Base-by-base conservation (phyloP, 2,888 invertebrate species). In the Athalia circularis region DNA sequence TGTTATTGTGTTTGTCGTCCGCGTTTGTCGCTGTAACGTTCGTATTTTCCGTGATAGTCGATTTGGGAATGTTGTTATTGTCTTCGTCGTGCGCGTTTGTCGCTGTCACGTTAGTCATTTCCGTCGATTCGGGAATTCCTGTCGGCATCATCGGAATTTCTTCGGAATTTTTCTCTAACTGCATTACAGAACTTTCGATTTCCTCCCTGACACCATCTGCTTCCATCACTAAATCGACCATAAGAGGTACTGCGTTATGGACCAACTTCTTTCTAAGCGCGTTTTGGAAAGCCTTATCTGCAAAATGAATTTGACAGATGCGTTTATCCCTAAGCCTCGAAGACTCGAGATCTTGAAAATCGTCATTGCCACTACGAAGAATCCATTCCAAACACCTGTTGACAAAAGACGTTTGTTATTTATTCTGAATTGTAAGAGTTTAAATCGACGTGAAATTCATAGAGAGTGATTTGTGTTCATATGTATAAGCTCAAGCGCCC, bases 301-400 rank as follows among this genome's bases (percentile, higher is more conserved):
- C 5, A 59, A 59, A 59, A 59, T 59, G 59, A n/a, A 59, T 5
- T 3, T 8, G n/a, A n/a, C 59, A 59, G n/a, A n/a, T 59, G 6
- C 59, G 8, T n/a, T n/a, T 59, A n/a, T 59, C 59, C 59, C 59
- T 59, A 6, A 59, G 59, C n/a, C 4, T 59, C n/a, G 59, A 59
- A 59, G 59, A 6, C n/a, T n/a, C 5, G 15, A 59, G 59, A n/a
- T 59, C 59, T n/a, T 59, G 59, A 59, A 59, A n/a, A 11, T 59
- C 59, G n/a, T 59, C 59, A 6, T 59, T 59, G 13, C 59, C 59
- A 6, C 59, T 59, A 15, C n/a, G 59, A 6, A 59, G 59, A 6
- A 59, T 59, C 59, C 59, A 59, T 59, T 59, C 59, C 59, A 59
- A 59, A n/a, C 59, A n/a, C n/a, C 59, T 59, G 59, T 59, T 6